Base-by-base conservation (phyloP, 2,113 vertebrate genomes). In the Indicator maculatus region DNA sequence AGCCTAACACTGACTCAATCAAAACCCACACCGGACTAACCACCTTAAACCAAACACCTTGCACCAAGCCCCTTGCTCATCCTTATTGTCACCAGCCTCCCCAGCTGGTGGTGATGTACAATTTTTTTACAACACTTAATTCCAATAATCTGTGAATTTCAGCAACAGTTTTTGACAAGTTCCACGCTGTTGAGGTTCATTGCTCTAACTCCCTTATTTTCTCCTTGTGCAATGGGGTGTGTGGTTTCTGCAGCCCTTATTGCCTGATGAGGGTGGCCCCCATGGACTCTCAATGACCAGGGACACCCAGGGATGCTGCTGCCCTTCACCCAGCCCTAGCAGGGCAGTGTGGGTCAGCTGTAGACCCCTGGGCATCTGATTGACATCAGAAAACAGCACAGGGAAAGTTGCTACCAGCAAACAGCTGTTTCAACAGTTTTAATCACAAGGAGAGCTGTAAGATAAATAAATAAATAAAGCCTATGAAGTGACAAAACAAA, bases 381-480 rank as follows among this genome's bases (percentile, higher is more conserved):
- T 36, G 76, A 71, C 4, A 0, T 31, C 86, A 90, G 85, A 53
- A 89, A 93, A 58, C 20, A 74, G 44, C 85, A n/a, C 39, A 36
- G 41, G 2, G 7, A 30, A 85, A 83, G 82, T 74, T 63, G 82
- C 93, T 93, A 90, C 83, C 78, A 74, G 81, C 87, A 16, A 69
- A 3, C 82, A 94, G 96, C 95, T 96, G 94, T 95, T 95, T 91
- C 94, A 95, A 95, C 95, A 95, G 86, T 94, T 93, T 88, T 89
- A 95, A 93, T 95, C 89, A 63, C 89, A 88, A 81, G 87, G 78
- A 0, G 0, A 92, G 87, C 95, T 89, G 93, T 55, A 78, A 96
- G 94, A 93, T 88, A 96, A 95, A 96, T 92, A 96, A 96, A 97
- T 95, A 96, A 93, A 95, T 94, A 95, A 96, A 95, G 90, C 85